A percentile compares a stretch with the other conserved stretches of the same genome.
These are phyloP conservation scores for Platyrinchus mystaceus DNA, from an alignment of 2,797 vertebrate genomes.

Conservation along the genomic window DNA sequence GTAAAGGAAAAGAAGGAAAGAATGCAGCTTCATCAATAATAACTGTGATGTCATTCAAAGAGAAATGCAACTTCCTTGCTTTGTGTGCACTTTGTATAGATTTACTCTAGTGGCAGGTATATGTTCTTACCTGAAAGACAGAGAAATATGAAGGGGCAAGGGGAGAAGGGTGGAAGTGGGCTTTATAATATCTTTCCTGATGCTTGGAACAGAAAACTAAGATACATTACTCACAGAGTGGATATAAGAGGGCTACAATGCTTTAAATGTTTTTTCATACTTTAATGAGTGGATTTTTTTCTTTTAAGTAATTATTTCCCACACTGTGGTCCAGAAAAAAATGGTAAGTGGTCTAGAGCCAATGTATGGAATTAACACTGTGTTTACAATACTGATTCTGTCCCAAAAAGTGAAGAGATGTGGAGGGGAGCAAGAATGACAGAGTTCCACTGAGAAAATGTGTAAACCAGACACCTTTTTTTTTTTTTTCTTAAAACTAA, in stretches of 20 bases:
- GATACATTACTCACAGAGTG: neutral
- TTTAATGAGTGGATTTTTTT: neutral
- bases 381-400: neutral
- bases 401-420: neutral
- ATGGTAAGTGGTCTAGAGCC: neutral
- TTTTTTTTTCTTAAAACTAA: neutral
- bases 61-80: neutral
- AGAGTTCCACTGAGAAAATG: neutral
- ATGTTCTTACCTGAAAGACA: neutral
- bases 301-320: neutral
- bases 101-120: neutral
- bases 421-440: neutral
- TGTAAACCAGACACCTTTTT: neutral
- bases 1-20: rapidly evolving
- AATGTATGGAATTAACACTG: neutral
- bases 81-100: neutral
- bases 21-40: neutral
- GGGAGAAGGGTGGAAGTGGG: neutral
- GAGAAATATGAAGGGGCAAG: rapidly evolving
- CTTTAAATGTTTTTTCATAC: neutral
- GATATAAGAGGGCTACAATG: neutral
- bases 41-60: neutral
- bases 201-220: neutral
- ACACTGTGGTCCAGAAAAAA: neutral
- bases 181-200: neutral